A percentile compares a stretch with the other conserved stretches of the same genome.
Evolutionary conservation across 2,888 invertebrate species (phyloP).

Genomic region (Cerastoderma edule): DNA sequence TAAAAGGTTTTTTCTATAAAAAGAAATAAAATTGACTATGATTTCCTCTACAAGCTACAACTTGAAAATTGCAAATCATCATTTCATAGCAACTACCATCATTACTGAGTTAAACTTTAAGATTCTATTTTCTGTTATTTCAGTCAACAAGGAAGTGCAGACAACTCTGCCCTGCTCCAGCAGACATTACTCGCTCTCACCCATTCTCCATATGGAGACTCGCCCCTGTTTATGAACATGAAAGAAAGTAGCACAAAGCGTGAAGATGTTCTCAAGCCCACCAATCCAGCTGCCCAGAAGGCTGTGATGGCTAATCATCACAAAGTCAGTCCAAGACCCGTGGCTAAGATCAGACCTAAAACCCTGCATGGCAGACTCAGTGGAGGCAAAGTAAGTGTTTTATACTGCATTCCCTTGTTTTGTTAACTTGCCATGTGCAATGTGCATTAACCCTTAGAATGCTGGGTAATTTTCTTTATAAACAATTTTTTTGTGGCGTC

Average conservation of each 20-base stretch:
- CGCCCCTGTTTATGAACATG: constrained; percentile 92
- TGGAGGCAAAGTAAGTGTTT: constrained; percentile 84
- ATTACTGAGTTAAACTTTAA: no score
- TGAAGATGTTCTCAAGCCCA: constrained; percentile 88
- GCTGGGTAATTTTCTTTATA: no score
- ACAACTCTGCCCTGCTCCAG: constrained; percentile 88
- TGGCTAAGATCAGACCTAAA: constrained; percentile 87
- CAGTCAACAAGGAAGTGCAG: constrained; percentile 33
- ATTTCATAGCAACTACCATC: no score
- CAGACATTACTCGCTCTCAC: constrained; percentile 85
- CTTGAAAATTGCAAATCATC: no score
- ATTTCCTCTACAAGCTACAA: no score
- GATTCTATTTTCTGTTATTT: neutral
- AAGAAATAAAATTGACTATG: no score
- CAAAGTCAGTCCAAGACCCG: constrained; percentile 86
- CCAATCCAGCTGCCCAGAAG: constrained; percentile 88
- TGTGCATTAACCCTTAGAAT: no score
- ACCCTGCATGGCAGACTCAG: constrained; percentile 76
- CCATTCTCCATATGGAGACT: constrained; percentile 94
- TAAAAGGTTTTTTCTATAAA: no score
- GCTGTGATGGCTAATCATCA: constrained; percentile 84
- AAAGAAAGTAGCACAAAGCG: constrained; percentile 86
- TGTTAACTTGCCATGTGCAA: no score
- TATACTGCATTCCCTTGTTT: no score
- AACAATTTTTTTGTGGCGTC: no score